Evolutionary conservation across 35 echinoderm and acorn worm genomes (phyloP), one percentile per base, ranked within the genome.

Genomic region (Anneissia japonica): DNA sequence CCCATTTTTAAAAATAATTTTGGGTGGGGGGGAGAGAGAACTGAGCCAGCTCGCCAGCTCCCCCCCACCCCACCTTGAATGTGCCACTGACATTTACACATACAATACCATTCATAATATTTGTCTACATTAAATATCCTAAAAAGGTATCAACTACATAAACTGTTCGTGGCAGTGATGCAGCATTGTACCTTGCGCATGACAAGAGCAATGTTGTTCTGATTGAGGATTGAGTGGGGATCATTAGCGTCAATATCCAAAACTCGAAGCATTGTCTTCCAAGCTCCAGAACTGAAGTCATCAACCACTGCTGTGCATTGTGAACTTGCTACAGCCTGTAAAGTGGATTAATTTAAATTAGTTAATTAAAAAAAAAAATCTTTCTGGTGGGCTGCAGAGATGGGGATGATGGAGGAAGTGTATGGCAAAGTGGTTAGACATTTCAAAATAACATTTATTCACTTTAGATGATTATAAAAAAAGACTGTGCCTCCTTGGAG

Each of bases 221-320:
- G 78, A 17, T 75, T 31, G 29, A 97, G 81, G 38, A 97, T 85
- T 21, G 91, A 93, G 4, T 81, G 35, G 0, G 85, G 88, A 85
- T 93, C 86, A 34, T 84, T 46, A 5, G 87, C 91, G 56, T 88
- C 76, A 32, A 97, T 35, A 17, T 76, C 95, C 74, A 97, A 32
- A 19, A 91, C 91, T 26, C 64, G 39, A 37, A 93, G 93, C 95
- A 97, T 97, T 29, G 46, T 87, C 31, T 36, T 45, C 95, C 95
- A 97, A 10, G 95, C 91, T 28, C 95, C 95, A 37, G 80, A 77
- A 43, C 72, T 84, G 81, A 97, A 97, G n/a, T 97, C 95, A 82
- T 87, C 86, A 10, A 85, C 39, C 1, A 77, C 75, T 29, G 55
- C 37, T 56, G 85, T 84, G 19, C 1, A 64, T 75, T 91, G 84